These are phyloP conservation scores for Cephalopterus ornatus DNA, from an alignment of 2,113 vertebrate genomes.

Conservation along the genomic window DNA sequence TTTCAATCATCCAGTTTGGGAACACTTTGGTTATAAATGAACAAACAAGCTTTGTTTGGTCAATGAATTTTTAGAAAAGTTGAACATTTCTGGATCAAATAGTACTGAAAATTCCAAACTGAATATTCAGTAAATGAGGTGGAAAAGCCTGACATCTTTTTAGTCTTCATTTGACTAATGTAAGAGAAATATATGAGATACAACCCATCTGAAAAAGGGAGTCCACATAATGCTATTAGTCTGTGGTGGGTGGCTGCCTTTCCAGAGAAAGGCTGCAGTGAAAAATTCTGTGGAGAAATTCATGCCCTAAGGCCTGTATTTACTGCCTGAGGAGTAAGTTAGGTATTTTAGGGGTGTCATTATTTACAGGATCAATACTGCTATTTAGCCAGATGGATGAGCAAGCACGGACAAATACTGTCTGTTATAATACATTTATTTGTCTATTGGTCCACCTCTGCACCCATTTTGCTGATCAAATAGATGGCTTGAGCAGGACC, in stretches of 20 bases:
- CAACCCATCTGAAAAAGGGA: not conserved
- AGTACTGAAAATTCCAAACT: not conserved
- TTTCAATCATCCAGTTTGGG: not conserved
- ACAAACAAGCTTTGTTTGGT: not conserved
- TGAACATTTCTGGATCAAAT: not conserved
- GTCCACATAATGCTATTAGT: not conserved
- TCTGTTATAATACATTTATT: not conserved
- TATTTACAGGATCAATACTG: conserved; percentile 16
- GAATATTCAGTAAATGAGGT: not conserved
- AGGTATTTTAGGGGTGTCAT: not conserved
- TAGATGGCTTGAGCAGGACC: not conserved
- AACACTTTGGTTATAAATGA: not conserved
- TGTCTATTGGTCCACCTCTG: not conserved
- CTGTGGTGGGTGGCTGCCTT: not conserved
- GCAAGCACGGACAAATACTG: not conserved
- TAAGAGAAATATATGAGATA: not conserved
- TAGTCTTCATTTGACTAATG: not conserved
- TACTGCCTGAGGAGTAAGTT: not conserved
- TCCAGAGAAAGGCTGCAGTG: no score
- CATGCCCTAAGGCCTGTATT: not conserved
- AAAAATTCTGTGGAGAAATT: not conserved
- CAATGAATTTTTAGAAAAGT: not conserved
- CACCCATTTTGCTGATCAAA: not conserved
- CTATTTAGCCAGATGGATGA: not conserved
- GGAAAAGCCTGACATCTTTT: not conserved